phyloP scores from a whole-genome alignment of 2,797 vertebrate genomes.

The Coilia nasus region DNA sequence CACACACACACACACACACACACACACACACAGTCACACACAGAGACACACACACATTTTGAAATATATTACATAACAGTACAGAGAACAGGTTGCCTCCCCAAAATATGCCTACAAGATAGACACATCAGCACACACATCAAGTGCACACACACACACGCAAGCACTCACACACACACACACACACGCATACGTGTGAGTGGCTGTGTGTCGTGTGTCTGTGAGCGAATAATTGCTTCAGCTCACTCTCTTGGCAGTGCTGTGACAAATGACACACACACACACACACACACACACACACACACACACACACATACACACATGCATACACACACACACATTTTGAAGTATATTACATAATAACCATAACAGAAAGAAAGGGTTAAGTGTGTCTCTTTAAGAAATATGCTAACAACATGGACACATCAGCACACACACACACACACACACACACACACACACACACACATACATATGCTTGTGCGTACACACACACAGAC shows the following conservation, averaged over 20 bases:
- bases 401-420: background rate
- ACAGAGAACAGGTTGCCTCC: too few relatives aligned
- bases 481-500: background rate
- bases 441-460: background rate
- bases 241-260: too few relatives aligned
- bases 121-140: too few relatives aligned
- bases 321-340: background rate
- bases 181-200: too few relatives aligned
- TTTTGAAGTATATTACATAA: background rate
- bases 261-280: too few relatives aligned
- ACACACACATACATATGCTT: background rate
- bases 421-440: background rate
- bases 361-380: background rate
- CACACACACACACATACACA: slow-evolving; percentile 15
- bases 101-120: too few relatives aligned
- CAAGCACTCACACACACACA: background rate
- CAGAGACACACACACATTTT: background rate
- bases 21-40: background rate
- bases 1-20: background rate
- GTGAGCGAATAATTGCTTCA: too few relatives aligned
- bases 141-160: too few relatives aligned
- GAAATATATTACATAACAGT: too few relatives aligned
- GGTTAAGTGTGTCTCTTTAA: background rate
- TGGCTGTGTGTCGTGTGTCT: too few relatives aligned
- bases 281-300: background rate